Percentiles rank a stretch among this genome's conserved stretches.
phyloP scores from a whole-genome alignment of 2,888 invertebrate genomes.

The Ellobium chinense region DNA sequence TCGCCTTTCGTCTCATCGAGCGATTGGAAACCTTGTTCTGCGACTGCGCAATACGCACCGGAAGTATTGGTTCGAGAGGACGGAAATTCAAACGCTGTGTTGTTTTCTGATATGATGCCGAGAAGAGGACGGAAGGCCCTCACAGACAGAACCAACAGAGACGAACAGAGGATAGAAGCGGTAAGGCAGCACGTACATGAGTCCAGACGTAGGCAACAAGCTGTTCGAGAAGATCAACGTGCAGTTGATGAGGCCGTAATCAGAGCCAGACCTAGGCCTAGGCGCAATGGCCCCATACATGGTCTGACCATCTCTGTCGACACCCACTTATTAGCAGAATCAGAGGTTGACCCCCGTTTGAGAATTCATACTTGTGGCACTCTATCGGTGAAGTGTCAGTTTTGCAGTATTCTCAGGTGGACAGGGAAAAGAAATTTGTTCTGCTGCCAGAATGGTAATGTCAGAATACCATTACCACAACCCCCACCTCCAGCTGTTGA shows the following conservation, averaged over 20 bases:
- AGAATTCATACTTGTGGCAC: neutral
- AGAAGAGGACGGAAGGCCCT: too few relatives aligned
- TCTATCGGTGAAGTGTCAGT: neutral
- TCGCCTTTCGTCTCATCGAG: too few relatives aligned
- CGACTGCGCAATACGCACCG: too few relatives aligned
- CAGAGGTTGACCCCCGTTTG: neutral
- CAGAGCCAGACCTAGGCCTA: neutral
- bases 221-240: neutral
- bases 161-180: too few relatives aligned
- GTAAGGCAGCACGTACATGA: too few relatives aligned
- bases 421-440: neutral
- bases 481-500: neutral
- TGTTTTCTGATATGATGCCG: too few relatives aligned
- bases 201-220: too few relatives aligned
- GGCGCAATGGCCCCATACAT: neutral
- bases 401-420: neutral
- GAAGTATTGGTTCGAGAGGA: too few relatives aligned
- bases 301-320: neutral
- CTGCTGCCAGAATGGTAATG: neutral
- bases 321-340: neutral
- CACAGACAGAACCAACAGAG: too few relatives aligned
- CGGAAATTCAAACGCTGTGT: too few relatives aligned
- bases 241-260: neutral
- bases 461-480: neutral
- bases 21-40: too few relatives aligned